phyloP scores from a whole-genome alignment of 2,888 invertebrate genomes.

The Spisula solida region DNA sequence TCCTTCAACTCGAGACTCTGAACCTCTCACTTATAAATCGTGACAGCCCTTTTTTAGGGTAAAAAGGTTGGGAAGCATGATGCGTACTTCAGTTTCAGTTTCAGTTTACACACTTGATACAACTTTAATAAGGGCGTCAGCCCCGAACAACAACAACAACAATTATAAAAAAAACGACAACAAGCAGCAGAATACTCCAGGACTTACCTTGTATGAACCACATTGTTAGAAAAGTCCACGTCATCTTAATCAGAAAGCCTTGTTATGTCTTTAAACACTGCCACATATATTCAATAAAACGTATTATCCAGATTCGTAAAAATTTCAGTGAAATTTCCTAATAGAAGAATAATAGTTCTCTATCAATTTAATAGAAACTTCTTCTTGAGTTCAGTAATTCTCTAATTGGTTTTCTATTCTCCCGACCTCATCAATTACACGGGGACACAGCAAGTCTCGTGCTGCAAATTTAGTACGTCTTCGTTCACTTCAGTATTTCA shows the following conservation, averaged over 20 bases:
- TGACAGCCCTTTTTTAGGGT: too few species aligned
- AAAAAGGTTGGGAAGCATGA: too few species aligned
- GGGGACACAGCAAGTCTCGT: neutral
- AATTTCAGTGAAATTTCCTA: neutral
- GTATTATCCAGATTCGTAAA: neutral
- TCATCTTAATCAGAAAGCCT: neutral
- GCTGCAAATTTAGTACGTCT: conserved; percentile 2
- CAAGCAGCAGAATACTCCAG: neutral
- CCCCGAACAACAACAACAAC: neutral
- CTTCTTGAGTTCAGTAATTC: neutral
- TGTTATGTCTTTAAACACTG: neutral
- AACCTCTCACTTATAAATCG: too few species aligned
- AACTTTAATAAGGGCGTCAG: too few species aligned
- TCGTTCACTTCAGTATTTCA: neutral
- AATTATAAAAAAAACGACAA: neutral
- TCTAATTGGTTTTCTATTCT: conserved; percentile 16
- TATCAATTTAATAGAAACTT: conserved; percentile 27
- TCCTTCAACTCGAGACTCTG: too few species aligned
- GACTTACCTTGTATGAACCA: conserved; percentile 1
- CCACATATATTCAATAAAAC: neutral
- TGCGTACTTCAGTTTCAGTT: too few species aligned
- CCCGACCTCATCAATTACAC: conserved; percentile 19
- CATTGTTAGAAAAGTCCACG: neutral
- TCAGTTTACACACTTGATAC: too few species aligned
- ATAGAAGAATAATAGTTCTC: conserved; percentile 28